Conservation (phyloP, 2,113 vertebrate genomes). For the Chloroceryle aenea region DNA sequence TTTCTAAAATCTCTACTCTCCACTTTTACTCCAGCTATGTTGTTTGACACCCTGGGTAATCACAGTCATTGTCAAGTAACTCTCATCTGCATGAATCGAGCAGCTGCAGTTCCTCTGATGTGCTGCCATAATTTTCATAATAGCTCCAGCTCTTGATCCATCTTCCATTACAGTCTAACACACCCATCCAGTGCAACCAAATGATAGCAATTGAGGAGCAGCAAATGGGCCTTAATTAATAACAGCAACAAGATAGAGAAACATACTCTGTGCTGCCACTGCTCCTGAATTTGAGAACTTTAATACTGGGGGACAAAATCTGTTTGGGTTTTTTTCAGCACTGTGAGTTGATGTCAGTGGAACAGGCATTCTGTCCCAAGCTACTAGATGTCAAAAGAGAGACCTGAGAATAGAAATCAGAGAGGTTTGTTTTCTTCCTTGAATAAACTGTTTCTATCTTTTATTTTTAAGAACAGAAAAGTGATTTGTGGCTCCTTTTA, state of each 20-base stretch:
- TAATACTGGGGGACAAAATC: background rate
- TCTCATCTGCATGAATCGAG: conserved; percentile 30
- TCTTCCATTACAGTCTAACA: conserved; percentile 30
- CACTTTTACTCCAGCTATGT: background rate
- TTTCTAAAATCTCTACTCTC: background rate
- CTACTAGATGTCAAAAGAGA: background rate
- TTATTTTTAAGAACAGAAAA: background rate
- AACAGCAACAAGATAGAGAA: conserved; percentile 18
- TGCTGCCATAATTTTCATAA: conserved; percentile 40
- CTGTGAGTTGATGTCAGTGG: background rate
- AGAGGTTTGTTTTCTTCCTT: background rate
- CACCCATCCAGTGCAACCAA: background rate
- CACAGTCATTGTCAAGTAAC: conserved; percentile 41
- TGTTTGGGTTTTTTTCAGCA: background rate
- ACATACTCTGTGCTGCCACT: background rate
- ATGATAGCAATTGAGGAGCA: conserved; percentile 6
- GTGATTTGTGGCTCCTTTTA: background rate
- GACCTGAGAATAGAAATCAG: background rate
- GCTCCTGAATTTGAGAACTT: background rate
- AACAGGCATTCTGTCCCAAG: background rate
- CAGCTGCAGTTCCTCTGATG: conserved; percentile 53
- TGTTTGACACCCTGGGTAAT: conserved; percentile 52
- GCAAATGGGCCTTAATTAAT: conserved; percentile 47
- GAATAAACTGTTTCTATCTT: background rate
- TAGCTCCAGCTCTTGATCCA: conserved; percentile 41